Evolutionary conservation across 2,797 vertebrate species (phyloP), one percentile per base, ranked within the genome.

Genomic region (Leptodactylus fallax): DNA sequence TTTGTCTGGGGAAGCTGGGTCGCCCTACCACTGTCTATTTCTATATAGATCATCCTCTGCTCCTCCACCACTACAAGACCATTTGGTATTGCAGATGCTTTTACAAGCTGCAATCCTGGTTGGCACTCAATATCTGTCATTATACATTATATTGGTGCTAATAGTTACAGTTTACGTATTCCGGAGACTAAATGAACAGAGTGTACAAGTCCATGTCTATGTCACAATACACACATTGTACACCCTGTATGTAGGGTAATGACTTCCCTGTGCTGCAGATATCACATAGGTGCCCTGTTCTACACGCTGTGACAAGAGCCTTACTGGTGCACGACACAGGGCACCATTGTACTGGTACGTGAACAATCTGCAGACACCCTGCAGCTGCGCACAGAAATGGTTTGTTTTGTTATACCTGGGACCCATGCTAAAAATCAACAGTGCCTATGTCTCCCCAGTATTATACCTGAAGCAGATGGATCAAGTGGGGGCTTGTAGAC

Each of bases 311-410:
- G 78, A 79, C 49, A 72, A 36, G 53, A 36, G 27, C 7, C 65
- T 23, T 19, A 60, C 36, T 72, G n/a, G 36, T 60, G 80, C 47
- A 53, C 23, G 53, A 83, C 86, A 87, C 56, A 87, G 80, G 36
- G 9, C 17, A 2, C 53, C 56, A 83, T 83, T 87, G 80, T 87
- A 82, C n/a, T 55, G n/a, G 14, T 49, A 56, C 49, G 58, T 56
- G 27, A 79, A 86, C 76, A 79, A 79, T 78, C 36, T 60, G 25
- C 71, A 82, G 86, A 83, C 86, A 83, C 80, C 79, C 86, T 67
- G 49, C 36, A 83, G 71, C 61, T 63, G 47, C 7, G 7, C 49
- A 27, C 27, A 53, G 17, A 80, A 81, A 83, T 78, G 71, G 69
- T 51, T 77, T 58, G 25, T 81, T 81, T 63, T 56, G 47, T 81